Conservation (phyloP, 1,140 invertebrate species). For the Halesus radiatus region DNA sequence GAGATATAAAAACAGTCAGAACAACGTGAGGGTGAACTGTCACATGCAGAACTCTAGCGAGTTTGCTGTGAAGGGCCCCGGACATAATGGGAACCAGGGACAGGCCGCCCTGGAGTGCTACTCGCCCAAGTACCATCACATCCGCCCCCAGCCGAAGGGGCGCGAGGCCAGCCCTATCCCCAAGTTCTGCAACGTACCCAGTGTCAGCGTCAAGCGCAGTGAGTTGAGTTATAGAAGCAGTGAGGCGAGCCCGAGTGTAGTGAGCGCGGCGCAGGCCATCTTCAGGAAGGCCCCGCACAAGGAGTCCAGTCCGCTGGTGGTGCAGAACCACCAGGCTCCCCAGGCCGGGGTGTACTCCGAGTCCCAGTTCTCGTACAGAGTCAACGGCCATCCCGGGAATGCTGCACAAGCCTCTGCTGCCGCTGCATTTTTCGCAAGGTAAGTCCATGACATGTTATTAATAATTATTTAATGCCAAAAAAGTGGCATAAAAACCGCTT, state of each 20-base stretch:
- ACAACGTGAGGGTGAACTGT: constrained; percentile 42
- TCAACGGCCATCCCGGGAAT: constrained; percentile 53
- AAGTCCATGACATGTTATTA: not conserved
- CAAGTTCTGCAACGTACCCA: constrained; percentile 7
- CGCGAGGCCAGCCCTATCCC: not conserved
- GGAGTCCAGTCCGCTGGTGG: constrained; percentile 1
- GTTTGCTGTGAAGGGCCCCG: constrained; percentile 59
- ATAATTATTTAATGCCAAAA: too few species aligned
- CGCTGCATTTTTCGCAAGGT: constrained; percentile 57
- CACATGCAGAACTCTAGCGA: constrained; percentile 40
- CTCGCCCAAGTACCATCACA: constrained; percentile 69
- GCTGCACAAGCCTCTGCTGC: constrained; percentile 55
- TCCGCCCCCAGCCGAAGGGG: constrained; percentile 61
- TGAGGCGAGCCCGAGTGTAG: constrained; percentile 8
- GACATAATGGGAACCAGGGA: constrained; percentile 62
- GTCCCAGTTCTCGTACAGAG: constrained; percentile 50
- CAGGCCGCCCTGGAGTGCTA: constrained; percentile 68
- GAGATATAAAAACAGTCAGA: constrained; percentile 47
- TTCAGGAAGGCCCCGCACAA: constrained; percentile 26
- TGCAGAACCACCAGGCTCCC: constrained; percentile 15
- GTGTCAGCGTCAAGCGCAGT: constrained; percentile 25
- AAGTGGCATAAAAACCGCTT: too few species aligned
- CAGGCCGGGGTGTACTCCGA: constrained; percentile 48
- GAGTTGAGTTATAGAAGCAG: constrained; percentile 20
- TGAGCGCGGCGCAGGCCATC: not conserved